Evolutionary conservation across 2,113 vertebrate genomes (phyloP).

Genomic region (Phylloscopus whistleri): DNA sequence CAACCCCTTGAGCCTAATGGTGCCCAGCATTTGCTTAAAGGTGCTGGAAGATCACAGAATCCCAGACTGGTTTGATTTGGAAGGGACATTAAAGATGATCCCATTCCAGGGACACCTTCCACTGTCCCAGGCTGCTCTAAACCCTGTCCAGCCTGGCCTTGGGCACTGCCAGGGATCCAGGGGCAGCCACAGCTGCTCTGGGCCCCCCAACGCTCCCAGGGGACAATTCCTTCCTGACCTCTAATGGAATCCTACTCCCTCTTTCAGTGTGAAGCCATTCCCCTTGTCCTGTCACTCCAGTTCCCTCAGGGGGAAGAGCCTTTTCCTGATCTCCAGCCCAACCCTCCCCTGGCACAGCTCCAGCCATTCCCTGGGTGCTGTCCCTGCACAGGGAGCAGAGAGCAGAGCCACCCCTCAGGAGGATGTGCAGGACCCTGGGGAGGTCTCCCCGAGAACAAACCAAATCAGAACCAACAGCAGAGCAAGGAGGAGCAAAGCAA

Average conservation of each 20-base stretch:
- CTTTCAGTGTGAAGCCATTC: neutral
- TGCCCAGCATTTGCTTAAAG: neutral
- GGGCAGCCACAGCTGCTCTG: neutral
- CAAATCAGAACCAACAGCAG: neutral
- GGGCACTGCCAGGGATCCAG: neutral
- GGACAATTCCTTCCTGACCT: neutral
- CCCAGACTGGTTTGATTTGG: neutral
- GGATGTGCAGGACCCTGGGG: fast-evolving
- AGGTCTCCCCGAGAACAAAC: neutral
- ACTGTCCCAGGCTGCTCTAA: neutral
- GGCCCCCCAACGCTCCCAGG: neutral
- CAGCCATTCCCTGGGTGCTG: neutral
- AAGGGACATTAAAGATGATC: neutral
- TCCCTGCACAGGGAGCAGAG: too few species aligned
- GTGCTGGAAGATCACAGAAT: neutral
- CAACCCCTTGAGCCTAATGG: neutral
- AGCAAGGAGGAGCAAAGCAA: neutral
- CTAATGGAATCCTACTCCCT: neutral
- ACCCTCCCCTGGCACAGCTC: too few species aligned
- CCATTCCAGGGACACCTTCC: neutral
- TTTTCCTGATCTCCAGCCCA: too few species aligned
- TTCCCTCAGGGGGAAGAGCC: too few species aligned
- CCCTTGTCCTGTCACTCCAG: too few species aligned
- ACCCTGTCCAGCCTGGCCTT: neutral
- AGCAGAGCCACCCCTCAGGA: neutral